These are phyloP conservation scores for Apostichopus japonicus DNA, from an alignment of 35 echinoderm and acorn worm species.

Conservation along the genomic window DNA sequence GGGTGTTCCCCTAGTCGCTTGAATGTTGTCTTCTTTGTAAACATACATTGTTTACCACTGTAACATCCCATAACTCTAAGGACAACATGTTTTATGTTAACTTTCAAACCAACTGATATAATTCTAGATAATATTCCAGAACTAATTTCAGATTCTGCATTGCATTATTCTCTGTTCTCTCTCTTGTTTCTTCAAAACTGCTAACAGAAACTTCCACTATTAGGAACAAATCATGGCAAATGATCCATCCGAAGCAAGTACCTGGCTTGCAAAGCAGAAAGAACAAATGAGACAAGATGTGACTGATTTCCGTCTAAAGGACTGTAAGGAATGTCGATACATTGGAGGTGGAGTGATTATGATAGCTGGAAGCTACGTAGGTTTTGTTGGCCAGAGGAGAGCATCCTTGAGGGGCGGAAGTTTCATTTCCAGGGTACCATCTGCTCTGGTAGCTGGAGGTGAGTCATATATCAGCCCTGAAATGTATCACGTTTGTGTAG, in stretches of 20 bases:
- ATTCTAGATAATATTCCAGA: no score
- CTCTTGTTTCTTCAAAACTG: no score
- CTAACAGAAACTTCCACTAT: neutral
- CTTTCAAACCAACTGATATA: no score
- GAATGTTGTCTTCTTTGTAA: no score
- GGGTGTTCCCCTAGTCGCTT: no score
- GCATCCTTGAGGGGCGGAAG: neutral
- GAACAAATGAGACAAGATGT: slow-evolving; percentile 9
- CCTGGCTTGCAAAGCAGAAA: neutral
- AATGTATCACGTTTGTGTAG: no score
- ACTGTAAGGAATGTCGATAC: slow-evolving; percentile 5
- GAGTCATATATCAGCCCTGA: neutral
- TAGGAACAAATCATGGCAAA: neutral
- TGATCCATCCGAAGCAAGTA: neutral
- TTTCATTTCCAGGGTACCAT: neutral
- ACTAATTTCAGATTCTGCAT: no score
- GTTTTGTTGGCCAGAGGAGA: neutral
- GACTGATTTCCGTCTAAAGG: slow-evolving; percentile 7
- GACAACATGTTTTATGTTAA: no score
- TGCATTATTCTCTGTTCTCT: no score
- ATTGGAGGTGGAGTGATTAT: neutral
- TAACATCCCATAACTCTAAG: no score
- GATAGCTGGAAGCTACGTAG: neutral
- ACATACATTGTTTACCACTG: no score
- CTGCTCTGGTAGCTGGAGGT: slow-evolving; percentile 9